Evolutionary conservation across 92 coral and sea anemone genomes (phyloP), one percentile per base, ranked within the genome.

Genomic region (Palythoa grandiflora): DNA sequence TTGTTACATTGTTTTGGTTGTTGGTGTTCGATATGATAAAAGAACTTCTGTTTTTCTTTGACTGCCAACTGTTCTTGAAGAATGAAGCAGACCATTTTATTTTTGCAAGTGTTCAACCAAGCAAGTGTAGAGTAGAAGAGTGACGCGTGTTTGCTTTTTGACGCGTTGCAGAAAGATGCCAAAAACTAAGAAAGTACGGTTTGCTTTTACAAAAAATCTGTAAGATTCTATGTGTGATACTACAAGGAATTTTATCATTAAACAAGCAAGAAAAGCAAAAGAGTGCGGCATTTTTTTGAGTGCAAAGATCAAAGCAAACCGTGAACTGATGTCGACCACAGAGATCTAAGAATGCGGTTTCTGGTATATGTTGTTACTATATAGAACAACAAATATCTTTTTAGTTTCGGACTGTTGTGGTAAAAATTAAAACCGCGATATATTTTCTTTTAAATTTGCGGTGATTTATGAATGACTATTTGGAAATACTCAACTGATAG

Each of bases 91-190:
- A 48, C 55, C 86, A 81, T 65, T 81, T 81, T 81, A 81, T 65
- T 77, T 77, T 77, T 77, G 83, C 84, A n/a, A 36, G 84, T 79
- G 84, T 38, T n/a, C 60, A 40, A 38, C 60, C 60, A 66, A 61
- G 39, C 61, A 60, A 68, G 13, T 66, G 76, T 38, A 48, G 59
- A 48, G 75, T 81, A 47, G 75, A 1, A 66, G 75, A 66, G 75
- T 68, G 28, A 28, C 28, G 28, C 28, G 73, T 80, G 61, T 66
- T 81, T 81, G 86, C 44, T 40, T 28, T 61, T 38, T 48, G 74
- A 81, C 61, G 21, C 76, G 66, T 39, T 39, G 66, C 86, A 81
- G 66, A 81, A 75, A 81, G 40, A 60, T 65, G 73, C 60, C 61
- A 16, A 81, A 65, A 36, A 65, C 39, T 47, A 57, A 80, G 85